phyloP scores from a whole-genome alignment of 1,140 invertebrate genomes.

The Plodia interpunctella region DNA sequence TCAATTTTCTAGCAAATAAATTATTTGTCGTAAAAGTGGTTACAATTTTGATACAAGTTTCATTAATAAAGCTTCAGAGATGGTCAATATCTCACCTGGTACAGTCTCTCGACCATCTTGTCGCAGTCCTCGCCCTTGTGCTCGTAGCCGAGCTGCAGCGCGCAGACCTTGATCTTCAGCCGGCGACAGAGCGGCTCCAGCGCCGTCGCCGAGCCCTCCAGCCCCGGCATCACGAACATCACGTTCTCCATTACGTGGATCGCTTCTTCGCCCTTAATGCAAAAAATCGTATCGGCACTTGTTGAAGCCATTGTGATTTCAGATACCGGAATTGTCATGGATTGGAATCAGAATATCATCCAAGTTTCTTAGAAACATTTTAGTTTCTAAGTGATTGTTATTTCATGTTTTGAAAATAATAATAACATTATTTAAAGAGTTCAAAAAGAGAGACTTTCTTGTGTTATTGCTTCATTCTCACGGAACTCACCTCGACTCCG shows the following conservation, averaged over 20 bases:
- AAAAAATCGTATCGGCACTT: not conserved
- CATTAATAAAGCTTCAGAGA: too few species aligned
- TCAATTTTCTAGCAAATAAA: too few species aligned
- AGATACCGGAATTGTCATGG: too few species aligned
- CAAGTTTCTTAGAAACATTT: too few species aligned
- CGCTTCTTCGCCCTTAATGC: conserved; percentile 47
- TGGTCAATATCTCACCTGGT: conserved; percentile 46
- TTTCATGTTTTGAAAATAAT: too few species aligned
- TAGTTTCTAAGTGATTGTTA: too few species aligned
- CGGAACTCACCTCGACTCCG: conserved; percentile 49
- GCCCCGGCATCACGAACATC: conserved; percentile 87
- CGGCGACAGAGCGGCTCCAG: conserved; percentile 79
- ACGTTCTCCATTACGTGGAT: conserved; percentile 50
- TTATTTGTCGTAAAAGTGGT: too few species aligned
- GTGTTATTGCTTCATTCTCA: not conserved
- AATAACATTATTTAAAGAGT: too few species aligned
- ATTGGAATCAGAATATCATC: too few species aligned
- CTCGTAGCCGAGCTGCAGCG: conserved; percentile 80
- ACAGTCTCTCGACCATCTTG: conserved; percentile 52
- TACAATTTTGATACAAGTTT: too few species aligned
- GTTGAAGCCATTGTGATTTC: too few species aligned
- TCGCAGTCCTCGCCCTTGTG: conserved; percentile 48
- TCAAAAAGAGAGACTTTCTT: too few species aligned
- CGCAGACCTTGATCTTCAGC: conserved; percentile 81
- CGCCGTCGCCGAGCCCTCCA: conserved; percentile 84